phyloP scores from a whole-genome alignment of 2,113 vertebrate genomes.

The Pleuronectes platessa region DNA sequence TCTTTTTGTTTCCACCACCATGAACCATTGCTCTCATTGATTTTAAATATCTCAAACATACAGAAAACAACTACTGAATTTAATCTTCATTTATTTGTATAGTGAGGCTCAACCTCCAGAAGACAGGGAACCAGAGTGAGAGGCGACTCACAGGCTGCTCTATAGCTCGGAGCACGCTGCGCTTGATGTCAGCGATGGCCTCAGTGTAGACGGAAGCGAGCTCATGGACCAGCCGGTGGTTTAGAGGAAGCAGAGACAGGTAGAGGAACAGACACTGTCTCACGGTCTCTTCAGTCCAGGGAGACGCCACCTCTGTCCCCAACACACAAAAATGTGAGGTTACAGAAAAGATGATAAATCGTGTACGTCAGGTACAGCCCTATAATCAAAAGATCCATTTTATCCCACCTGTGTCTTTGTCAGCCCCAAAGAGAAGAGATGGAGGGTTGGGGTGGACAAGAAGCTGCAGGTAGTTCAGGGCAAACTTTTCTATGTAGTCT shows the following conservation, averaged over 20 bases:
- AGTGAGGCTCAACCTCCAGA: too few relatives aligned
- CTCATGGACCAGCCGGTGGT: constrained; percentile 95
- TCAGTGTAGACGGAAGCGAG: constrained; percentile 94
- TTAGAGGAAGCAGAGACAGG: constrained; percentile 91
- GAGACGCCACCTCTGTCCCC: constrained; percentile 89
- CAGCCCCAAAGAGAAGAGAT: constrained; percentile 90
- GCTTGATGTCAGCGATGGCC: constrained; percentile 96
- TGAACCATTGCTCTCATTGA: background rate
- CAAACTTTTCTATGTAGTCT: constrained; percentile 95
- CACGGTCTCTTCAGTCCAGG: constrained; percentile 95
- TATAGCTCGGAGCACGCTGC: constrained; percentile 92
- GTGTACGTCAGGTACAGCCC: background rate
- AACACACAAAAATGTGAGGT: background rate
- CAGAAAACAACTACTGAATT: too few relatives aligned
- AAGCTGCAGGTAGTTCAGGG: constrained; percentile 95
- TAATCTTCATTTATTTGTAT: too few relatives aligned
- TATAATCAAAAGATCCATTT: background rate
- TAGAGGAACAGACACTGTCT: constrained; percentile 97
- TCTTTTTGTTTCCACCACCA: background rate
- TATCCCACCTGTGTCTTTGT: constrained; percentile 91
- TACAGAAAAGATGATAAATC: too few relatives aligned
- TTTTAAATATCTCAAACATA: too few relatives aligned
- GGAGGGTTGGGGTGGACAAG: constrained; percentile 95
- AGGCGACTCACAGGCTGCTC: constrained; percentile 89
- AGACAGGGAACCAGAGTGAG: background rate